Conservation (phyloP, 2,113 vertebrate genomes). For the Ochotona princeps region DNA sequence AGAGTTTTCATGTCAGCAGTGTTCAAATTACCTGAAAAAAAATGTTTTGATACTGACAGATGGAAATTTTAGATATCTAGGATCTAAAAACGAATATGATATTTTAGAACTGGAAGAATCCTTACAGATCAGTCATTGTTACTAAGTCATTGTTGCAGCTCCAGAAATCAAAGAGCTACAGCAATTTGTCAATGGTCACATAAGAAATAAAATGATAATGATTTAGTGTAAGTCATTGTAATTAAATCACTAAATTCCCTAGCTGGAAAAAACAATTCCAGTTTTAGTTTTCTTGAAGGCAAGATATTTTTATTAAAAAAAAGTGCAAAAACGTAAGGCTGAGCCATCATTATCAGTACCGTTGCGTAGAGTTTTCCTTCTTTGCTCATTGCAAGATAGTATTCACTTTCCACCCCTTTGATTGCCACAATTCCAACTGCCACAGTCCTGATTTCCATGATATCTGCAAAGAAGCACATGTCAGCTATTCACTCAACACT, state of each 20-base stretch:
- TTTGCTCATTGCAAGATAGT: slow-evolving; percentile 97
- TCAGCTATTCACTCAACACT: slow-evolving; percentile 56
- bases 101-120: neutral
- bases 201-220: slow-evolving; percentile 27
- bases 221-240: slow-evolving; percentile 15
- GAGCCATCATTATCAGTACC: slow-evolving; percentile 86
- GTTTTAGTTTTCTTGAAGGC: slow-evolving; percentile 54
- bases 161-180: slow-evolving; percentile 30
- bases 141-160: slow-evolving; percentile 22
- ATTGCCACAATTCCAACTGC: slow-evolving; percentile 97
- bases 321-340: neutral
- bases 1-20: slow-evolving; percentile 65
- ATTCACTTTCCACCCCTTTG: slow-evolving; percentile 98
- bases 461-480: slow-evolving; percentile 90
- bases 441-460: slow-evolving; percentile 98
- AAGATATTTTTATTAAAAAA: neutral
- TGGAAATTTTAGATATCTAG: slow-evolving; percentile 41
- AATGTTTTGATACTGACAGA: slow-evolving; percentile 52
- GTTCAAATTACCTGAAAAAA: slow-evolving; percentile 59
- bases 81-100: slow-evolving; percentile 47
- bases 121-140: neutral
- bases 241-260: neutral
- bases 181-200: neutral
- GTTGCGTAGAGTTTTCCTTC: slow-evolving; percentile 96
- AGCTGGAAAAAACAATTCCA: neutral